Evolutionary conservation across 2,888 invertebrate genomes (phyloP), one percentile per base, ranked within the genome.

Genomic region (Pinctada fucata): DNA sequence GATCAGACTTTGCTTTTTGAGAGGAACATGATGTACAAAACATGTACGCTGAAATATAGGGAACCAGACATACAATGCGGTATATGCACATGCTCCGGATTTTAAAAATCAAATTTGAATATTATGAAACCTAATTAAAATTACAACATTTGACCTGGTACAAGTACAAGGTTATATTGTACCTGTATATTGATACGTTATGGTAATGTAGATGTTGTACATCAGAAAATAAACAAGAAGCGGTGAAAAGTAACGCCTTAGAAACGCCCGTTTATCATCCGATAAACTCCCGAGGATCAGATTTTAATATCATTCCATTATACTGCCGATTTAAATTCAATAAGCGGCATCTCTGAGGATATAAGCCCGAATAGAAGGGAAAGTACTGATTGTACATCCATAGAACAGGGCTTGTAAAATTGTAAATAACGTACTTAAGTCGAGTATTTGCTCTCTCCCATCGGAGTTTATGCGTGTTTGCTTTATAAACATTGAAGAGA

Each of bases 371-470:
- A 31, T 31, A 13, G 58, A 10, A 58, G 58, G 13, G 58, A 58
- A 13, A 58, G 1, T 58, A 13, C 58, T 13, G 8, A 6, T 6
- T 58, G 58, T 58, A 58, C 58, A 6, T 58, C 13, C 58, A 13
- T 10, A 10, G 13, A 58, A 58, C 8, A 13, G 13, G 6, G 58
- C 58, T 58, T 58, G 58, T 58, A 58, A 10, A 31, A 58, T 58
- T 58, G 58, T 58, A 58, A 58, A 58, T 58, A 58, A 58, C 58
- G 58, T 13, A 31, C 58, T 58, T 58, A 58, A 58, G 58, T 58
- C 58, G 58, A 58, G 58, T 58, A 58, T 58, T 58, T 58, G 58
- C 58, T 6, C 58, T 58, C 58, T 6, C 58, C 6, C 58, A 13
- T 58, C 6, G 58, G 13, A 13, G 58, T 58, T 58, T 58, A 58